Base-by-base conservation (phyloP, 2,113 vertebrate genomes). In the Herpailurus yagouaroundi region DNA sequence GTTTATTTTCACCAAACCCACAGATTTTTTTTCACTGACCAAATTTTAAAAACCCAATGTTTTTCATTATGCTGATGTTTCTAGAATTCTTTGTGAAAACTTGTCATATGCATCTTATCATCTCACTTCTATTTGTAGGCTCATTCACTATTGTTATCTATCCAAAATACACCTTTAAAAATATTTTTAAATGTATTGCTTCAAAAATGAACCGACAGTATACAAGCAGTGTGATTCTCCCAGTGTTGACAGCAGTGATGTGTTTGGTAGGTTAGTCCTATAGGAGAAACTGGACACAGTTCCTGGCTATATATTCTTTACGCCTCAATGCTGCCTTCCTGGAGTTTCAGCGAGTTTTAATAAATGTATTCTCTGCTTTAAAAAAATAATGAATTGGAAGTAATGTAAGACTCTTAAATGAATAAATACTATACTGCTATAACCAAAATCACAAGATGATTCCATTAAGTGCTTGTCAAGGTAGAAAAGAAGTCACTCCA, bases 21-120 rank as follows among this genome's bases (percentile, higher is more conserved):
- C 29, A 60, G 36, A 89, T 48, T 79, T 50, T 88, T 88, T 94
- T 82, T 85, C 36, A 77, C 21, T 95, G 68, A 55, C 18, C 12
- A 14, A 38, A 84, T 66, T 95, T 89, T 36, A 68, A 73, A 89
- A 81, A 60, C 31, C 29, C 69, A 38, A 60, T 23, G 12, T 13
- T 89, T 90, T 95, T 71, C 45, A 73, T 66, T 92, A 7, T 76
- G 33, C 45, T 66, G 29, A 79, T 33, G 36, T 69, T 91, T 71
- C 71, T 79, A 95, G 60, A 81, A 94, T 64, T 93, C 77, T 91
- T 91, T n/a, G 45, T 73, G 45, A 74, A 89, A 94, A 66, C 16
- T 71, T 93, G 71, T 86, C 69, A 57, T 52, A 68, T 27, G 11
- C 31, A 69, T 57, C 23, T 52, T 38, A 27, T 73, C 31, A 83